Base-by-base conservation (phyloP, 2,888 invertebrate species). In the Liposcelis brunnea region DNA sequence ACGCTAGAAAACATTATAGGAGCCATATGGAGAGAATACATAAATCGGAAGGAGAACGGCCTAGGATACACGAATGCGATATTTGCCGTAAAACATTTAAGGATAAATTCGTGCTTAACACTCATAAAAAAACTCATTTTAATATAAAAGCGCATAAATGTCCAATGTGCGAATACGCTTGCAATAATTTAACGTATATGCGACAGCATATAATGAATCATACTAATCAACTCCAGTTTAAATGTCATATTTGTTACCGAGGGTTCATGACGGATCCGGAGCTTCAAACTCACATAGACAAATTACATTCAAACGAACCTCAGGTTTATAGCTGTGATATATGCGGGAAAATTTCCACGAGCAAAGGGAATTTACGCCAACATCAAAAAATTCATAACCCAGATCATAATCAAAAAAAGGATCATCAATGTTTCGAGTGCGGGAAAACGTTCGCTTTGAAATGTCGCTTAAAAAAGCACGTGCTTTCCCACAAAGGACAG, bases 201-300 rank as follows among this genome's bases (percentile, higher is more conserved):
- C 7, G 40, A 6, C 40, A 40, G 19, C 44, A 44, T 18, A 35
- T 36, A 12, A 34, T 36, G n/a, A 34, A 36, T 21, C 44, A 44
- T 12, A 44, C 36, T 8, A 34, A 44, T 44, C 21, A 44, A 21
- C 21, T 36, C 8, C 34, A 38, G 14, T 44, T 44, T 21, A 19
- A 18, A 14, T 44, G 44, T 21, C 36, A 44, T 38, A 36, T 44
- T 19, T 44, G 44, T 36, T 34, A 44, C 3, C 18, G 36, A n/a
- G 36, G 44, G 5, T 44, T 34, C 21, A 21, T 36, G 12, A 34
- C 44, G 2, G 36, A 38, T 21, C 34, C 33, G 21, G 35, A 36
- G 35, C 36, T 44, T 8, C 44, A 44, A 36, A 36, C 34, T 11
- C 44, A 44, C 26, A 44, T 40, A 18, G 21, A 40, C 21, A 40